These are phyloP conservation scores for Invenusta paracnida DNA, from an alignment of 2,888 invertebrate species.

Conservation along the genomic window DNA sequence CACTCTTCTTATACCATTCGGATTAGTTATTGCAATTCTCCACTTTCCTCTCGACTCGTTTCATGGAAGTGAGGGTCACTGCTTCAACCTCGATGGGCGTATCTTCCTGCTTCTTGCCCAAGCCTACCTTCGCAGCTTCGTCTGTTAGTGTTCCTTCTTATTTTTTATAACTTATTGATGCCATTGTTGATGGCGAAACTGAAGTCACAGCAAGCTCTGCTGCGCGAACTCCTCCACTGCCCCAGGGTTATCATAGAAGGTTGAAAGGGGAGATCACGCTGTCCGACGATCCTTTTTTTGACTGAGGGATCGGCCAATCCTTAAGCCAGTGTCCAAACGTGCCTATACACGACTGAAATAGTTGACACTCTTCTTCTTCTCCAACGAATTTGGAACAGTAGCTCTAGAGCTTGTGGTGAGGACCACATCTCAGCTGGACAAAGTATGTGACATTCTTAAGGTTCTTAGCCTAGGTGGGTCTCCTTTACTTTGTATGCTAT, in stretches of 20 bases:
- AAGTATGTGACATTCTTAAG: background rate
- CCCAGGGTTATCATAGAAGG: background rate
- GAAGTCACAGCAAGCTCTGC: too few relatives aligned
- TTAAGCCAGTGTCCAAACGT: background rate
- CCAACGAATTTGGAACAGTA: background rate
- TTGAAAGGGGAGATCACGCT: background rate
- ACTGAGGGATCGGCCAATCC: background rate
- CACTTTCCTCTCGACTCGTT: too few relatives aligned
- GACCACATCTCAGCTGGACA: background rate
- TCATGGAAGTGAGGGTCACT: too few relatives aligned
- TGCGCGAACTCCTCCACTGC: too few relatives aligned
- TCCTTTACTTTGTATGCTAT: background rate
- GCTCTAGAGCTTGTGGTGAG: background rate
- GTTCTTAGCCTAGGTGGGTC: background rate
- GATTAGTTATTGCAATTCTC: too few relatives aligned
- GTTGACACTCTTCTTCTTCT: background rate
- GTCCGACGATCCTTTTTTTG: background rate
- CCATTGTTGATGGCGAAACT: too few relatives aligned
- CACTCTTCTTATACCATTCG: too few relatives aligned
- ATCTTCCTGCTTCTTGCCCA: too few relatives aligned
- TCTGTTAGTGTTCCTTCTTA: too few relatives aligned
- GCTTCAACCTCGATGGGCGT: too few relatives aligned
- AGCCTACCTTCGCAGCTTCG: too few relatives aligned
- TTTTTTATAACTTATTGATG: too few relatives aligned
- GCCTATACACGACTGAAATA: background rate